Conservation (phyloP, 2,113 vertebrate genomes). For the Chloropsis cyanopogon region DNA sequence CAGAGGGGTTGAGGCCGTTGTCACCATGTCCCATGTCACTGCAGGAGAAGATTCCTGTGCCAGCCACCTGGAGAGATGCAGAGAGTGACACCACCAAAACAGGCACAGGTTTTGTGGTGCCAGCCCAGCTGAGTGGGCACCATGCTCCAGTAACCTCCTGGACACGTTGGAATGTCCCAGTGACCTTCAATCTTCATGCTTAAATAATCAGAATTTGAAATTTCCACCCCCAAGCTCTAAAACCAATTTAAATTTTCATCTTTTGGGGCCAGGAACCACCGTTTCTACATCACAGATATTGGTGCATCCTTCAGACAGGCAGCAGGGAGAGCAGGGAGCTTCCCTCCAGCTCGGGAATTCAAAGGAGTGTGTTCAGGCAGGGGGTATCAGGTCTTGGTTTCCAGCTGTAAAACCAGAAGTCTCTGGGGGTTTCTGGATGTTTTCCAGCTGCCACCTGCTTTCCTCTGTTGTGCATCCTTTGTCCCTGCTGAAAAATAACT, state of each 20-base stretch:
- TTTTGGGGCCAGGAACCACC: background rate
- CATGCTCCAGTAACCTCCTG: fast-evolving
- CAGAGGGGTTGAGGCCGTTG: no score
- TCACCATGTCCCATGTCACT: background rate
- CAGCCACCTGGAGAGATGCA: background rate
- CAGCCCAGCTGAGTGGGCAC: background rate
- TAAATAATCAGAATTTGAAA: background rate
- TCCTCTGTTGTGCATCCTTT: background rate
- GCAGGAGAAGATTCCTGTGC: background rate
- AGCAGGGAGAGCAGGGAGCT: fast-evolving
- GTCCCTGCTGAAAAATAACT: background rate
- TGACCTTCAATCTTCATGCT: background rate
- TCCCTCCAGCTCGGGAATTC: background rate
- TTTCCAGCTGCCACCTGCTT: background rate
- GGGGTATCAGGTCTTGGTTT: background rate
- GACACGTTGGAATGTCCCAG: fast-evolving
- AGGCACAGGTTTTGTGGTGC: background rate
- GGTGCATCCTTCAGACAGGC: background rate
- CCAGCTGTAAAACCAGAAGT: constrained; percentile 1
- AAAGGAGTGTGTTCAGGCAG: fast-evolving
- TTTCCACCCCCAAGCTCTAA: background rate
- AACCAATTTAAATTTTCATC: background rate
- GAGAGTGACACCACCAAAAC: background rate
- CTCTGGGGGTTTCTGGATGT: background rate
- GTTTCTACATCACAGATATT: fast-evolving